phyloP scores from a whole-genome alignment of 2,797 vertebrate genomes.

The Sebastes steindachneri region DNA sequence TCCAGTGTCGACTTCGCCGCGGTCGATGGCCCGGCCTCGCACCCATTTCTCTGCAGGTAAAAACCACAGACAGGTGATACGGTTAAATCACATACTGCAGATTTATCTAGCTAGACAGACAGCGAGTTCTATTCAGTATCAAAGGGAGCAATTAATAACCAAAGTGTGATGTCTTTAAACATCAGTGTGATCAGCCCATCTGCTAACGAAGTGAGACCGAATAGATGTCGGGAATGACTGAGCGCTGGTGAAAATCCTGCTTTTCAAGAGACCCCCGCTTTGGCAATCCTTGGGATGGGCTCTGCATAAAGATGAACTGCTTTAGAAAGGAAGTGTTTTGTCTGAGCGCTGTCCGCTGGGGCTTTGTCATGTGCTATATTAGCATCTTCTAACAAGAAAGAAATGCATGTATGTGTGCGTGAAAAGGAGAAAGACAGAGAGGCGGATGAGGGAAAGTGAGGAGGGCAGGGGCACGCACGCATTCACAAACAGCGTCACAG shows the following conservation, averaged over 20 bases:
- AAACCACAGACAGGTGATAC: constrained; percentile 33
- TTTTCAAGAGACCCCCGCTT: constrained; percentile 51
- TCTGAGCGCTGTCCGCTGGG: constrained; percentile 61
- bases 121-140: constrained; percentile 34
- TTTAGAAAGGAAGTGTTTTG: constrained; percentile 70
- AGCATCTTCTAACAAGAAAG: constrained; percentile 74
- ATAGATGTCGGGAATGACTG: constrained; percentile 59
- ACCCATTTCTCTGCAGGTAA: constrained; percentile 85
- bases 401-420: constrained; percentile 37
- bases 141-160: constrained; percentile 60
- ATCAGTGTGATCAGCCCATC: constrained; percentile 57
- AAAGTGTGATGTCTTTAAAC: constrained; percentile 52
- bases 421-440: constrained; percentile 14
- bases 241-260: constrained; percentile 49
- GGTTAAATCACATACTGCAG: constrained; percentile 20
- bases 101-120: constrained; percentile 43
- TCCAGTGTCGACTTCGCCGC: constrained; percentile 93
- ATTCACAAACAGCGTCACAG: constrained; percentile 58
- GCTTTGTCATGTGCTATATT: constrained; percentile 74
- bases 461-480: constrained; percentile 10
- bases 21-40: constrained; percentile 93
- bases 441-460: constrained; percentile 34
- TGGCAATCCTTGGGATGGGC: constrained; percentile 49
- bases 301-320: constrained; percentile 73
- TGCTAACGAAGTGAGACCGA: constrained; percentile 70